Evolutionary conservation across 64 coral and sea anemone genomes (phyloP), one percentile per base, ranked within the genome.

Genomic region (Montipora foliosa): DNA sequence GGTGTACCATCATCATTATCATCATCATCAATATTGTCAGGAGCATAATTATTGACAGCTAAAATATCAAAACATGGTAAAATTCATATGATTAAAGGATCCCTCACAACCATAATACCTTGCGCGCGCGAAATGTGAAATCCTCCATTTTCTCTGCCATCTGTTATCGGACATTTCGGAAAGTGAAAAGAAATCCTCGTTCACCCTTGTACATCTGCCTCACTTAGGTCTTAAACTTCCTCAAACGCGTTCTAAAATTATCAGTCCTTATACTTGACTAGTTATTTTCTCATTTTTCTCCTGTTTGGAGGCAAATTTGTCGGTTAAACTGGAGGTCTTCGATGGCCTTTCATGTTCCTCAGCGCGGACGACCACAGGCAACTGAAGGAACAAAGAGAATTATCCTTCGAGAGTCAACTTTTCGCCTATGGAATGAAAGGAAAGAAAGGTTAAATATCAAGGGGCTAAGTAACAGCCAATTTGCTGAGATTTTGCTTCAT

Each of bases 311-410:
- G 4, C 4, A 80, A 80, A 57, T 80, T 80, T 80, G 9, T 55
- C 2, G 6, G 19, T 58, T 80, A n/a, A 80, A 80, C 78, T 25
- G 19, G 53, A 6, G 57, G 25, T 66, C 80, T 62, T 82, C 57
- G 25, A 82, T 82, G 80, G 80, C 80, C 21, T 82, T 66, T 82
- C 78, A 62, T 6, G 80, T 22, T 64, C 49, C 78, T 57, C 78
- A 80, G 17, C 78, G 50, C 50, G 20, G 78, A 9, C 10, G 80
- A 45, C 79, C 79, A 44, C 37, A 64, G 79, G 79, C 79, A 60
- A 82, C 79, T 1, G 57, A 82, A 45, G 22, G 25, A 64, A 82
- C 57, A 4, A 61, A 82, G 15, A 82, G 22, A 64, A 82, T 82
- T 82, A 2, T 82, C 8, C 79, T 82, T 64, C 19, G 78, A 22